A percentile compares a stretch with the other conserved stretches of the same genome.
phyloP scores from a whole-genome alignment of 53 echinoderm and acorn worm genomes.

The Crossaster papposus region DNA sequence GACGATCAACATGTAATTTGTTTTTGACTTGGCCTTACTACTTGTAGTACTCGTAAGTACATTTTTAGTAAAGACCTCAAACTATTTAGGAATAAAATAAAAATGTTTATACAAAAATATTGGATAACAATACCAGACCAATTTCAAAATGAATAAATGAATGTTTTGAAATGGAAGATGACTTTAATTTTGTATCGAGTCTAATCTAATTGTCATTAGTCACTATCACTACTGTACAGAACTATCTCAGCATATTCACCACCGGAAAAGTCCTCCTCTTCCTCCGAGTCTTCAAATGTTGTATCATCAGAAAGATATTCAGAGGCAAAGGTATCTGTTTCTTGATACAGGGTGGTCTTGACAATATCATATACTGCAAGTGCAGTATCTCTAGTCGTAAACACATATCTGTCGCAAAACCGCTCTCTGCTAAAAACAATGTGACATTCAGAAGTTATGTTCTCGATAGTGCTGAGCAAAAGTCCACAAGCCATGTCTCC shows the following conservation, averaged over 20 bases:
- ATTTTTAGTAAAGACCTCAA: too few relatives aligned
- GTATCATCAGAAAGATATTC: too few relatives aligned
- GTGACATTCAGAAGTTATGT: not conserved
- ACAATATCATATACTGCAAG: not conserved
- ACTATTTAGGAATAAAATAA: too few relatives aligned
- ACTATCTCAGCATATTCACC: constrained; percentile 30
- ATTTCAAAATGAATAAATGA: too few relatives aligned
- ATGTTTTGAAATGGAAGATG: too few relatives aligned
- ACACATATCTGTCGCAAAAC: constrained; percentile 17
- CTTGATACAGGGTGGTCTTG: not conserved
- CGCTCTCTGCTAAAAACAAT: not conserved
- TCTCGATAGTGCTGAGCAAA: not conserved
- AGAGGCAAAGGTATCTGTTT: not conserved
- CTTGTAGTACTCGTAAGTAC: too few relatives aligned
- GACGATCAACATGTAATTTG: too few relatives aligned
- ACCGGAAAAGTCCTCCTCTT: not conserved
- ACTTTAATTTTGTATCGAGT: too few relatives aligned
- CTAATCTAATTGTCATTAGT: not conserved
- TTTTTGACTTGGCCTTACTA: too few relatives aligned
- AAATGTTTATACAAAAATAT: too few relatives aligned
- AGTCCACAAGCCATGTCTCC: constrained; percentile 32
- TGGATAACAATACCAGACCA: too few relatives aligned
- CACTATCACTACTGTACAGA: constrained; percentile 18
- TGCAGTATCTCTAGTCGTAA: not conserved
- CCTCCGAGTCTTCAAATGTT: not conserved